These are phyloP conservation scores for Thunnus thynnus DNA, from an alignment of 2,113 vertebrate genomes.

Conservation along the genomic window DNA sequence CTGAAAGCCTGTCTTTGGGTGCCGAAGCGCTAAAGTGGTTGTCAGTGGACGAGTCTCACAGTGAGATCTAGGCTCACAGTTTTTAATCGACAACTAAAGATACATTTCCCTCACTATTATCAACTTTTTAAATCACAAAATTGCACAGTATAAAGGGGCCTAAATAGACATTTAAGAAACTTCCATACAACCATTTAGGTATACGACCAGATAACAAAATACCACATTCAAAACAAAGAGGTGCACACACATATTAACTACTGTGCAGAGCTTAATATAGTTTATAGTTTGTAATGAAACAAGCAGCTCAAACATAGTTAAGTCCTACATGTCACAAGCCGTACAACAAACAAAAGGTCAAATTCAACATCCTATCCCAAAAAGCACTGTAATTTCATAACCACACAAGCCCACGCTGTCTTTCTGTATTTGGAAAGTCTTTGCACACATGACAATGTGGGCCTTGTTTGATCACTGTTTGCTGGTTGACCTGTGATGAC, in stretches of 20 bases:
- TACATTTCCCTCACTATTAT: too few species aligned
- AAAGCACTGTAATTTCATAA: slow-evolving; percentile 38
- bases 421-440: not conserved
- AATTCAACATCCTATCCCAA: slow-evolving; percentile 28
- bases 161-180: too few species aligned
- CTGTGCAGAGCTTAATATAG: not conserved
- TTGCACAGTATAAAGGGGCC: too few species aligned
- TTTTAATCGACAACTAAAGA: too few species aligned
- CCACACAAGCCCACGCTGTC: slow-evolving; percentile 15
- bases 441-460: slow-evolving; percentile 24
- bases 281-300: not conserved
- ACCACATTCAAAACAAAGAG: not conserved
- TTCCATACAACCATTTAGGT: too few species aligned
- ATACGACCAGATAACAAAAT: too few species aligned
- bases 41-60: too few species aligned
- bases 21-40: too few species aligned
- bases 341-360: slow-evolving; percentile 31
- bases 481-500: slow-evolving; percentile 58
- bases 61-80: too few species aligned
- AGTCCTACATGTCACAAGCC: not conserved
- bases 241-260: not conserved
- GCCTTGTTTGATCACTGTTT: slow-evolving; percentile 55
- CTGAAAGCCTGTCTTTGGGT: too few species aligned
- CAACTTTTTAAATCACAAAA: too few species aligned
- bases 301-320: slow-evolving; percentile 8